These are phyloP conservation scores for Diaprepes abbreviatus DNA, from an alignment of 2,888 invertebrate species.

Conservation along the genomic window DNA sequence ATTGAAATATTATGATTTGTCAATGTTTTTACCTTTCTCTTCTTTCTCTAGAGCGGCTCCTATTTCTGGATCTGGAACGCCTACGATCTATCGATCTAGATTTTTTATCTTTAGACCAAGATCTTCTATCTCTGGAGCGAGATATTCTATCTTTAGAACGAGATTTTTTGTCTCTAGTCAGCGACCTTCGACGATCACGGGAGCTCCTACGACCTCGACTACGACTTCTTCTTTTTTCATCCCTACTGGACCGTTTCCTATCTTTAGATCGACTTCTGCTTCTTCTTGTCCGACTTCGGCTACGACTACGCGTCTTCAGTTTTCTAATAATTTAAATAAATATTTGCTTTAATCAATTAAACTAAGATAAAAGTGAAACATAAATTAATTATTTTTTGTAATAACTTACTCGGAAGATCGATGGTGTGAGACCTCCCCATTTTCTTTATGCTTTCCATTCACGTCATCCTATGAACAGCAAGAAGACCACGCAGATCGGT, in stretches of 20 bases:
- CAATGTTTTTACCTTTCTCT: constrained; percentile 42
- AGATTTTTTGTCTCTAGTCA: constrained; percentile 68
- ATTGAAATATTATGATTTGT: too few relatives aligned
- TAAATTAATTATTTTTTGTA: too few relatives aligned
- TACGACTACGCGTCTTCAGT: constrained; percentile 47
- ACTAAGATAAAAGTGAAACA: constrained; percentile 6
- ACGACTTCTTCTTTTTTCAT: constrained; percentile 53
- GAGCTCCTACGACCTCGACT: constrained; percentile 50
- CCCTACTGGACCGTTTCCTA: constrained; percentile 28
- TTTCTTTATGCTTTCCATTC: constrained; percentile 73
- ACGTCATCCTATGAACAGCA: constrained; percentile 71
- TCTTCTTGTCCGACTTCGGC: constrained; percentile 46
- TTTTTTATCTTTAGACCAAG: constrained; percentile 60
- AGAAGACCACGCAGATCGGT: constrained; percentile 59
- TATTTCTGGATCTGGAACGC: constrained; percentile 66
- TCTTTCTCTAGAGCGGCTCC: constrained; percentile 59
- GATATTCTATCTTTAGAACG: constrained; percentile 59
- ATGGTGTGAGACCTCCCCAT: constrained; percentile 71
- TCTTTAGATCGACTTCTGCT: constrained; percentile 55
- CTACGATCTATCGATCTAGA: constrained; percentile 53
- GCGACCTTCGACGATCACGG: constrained; percentile 30
- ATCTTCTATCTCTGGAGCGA: constrained; percentile 61
- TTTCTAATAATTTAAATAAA: constrained; percentile 14
- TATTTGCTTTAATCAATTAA: constrained; percentile 13
- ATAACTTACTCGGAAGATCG: constrained; percentile 71